Conservation (phyloP, 2,888 invertebrate genomes). For the Tethea ocularis region DNA sequence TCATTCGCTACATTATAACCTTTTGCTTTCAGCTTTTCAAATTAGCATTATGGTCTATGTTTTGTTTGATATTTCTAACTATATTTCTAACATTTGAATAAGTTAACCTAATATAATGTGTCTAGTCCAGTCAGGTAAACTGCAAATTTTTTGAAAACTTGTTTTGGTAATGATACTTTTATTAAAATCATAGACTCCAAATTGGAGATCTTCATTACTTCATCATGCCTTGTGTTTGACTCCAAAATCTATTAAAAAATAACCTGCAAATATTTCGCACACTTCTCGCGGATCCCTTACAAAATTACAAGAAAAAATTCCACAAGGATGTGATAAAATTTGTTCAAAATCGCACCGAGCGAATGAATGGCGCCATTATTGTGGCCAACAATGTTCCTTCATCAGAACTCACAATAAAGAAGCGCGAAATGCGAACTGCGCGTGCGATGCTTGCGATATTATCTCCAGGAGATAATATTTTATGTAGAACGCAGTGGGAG, state of each 20-base stretch:
- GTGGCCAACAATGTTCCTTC: conserved; percentile 30
- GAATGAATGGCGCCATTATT: conserved; percentile 28
- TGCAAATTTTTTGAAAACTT: no score
- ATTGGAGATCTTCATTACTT: no score
- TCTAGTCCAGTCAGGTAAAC: no score
- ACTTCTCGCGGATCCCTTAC: not conserved
- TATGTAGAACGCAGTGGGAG: conserved; percentile 2
- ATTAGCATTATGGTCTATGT: not conserved
- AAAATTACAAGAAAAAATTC: conserved; percentile 6
- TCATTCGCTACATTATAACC: not conserved
- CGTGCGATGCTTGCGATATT: conserved; percentile 5
- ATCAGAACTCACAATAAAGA: conserved; percentile 14
- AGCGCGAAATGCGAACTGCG: conserved; percentile 8
- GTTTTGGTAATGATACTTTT: no score
- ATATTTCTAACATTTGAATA: no score
- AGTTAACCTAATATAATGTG: no score
- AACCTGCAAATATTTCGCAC: not conserved
- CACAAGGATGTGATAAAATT: conserved; percentile 16
- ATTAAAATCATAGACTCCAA: no score
- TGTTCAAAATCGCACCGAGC: conserved; percentile 15
- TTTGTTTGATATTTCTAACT: not conserved
- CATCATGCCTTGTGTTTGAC: no score
- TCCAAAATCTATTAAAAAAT: not conserved
- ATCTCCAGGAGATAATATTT: conserved; percentile 4
- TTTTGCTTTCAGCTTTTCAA: not conserved